phyloP scores from a whole-genome alignment of 2,113 vertebrate genomes.

The Seriola aureovittata region DNA sequence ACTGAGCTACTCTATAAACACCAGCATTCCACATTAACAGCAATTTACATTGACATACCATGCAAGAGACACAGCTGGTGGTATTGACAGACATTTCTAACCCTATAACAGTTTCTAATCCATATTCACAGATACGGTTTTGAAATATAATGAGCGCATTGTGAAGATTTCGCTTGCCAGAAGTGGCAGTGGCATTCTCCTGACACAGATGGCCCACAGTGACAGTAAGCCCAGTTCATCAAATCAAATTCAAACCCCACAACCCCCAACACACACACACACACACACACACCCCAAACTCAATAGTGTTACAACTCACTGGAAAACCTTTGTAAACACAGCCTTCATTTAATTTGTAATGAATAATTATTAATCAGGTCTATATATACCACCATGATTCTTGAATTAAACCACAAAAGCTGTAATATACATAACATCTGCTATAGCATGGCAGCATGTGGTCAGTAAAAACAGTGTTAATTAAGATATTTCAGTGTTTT shows the following conservation, averaged over 20 bases:
- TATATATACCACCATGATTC: neutral
- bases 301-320: neutral
- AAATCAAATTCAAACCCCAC: conserved; percentile 19
- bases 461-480: conserved; percentile 29
- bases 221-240: conserved; percentile 32
- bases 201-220: conserved; percentile 64
- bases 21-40: conserved; percentile 67
- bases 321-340: conserved; percentile 12
- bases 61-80: conserved; percentile 59
- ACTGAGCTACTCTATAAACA: conserved; percentile 74
- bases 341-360: neutral
- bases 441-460: neutral
- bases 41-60: conserved; percentile 60
- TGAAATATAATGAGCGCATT: conserved; percentile 69
- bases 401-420: conserved; percentile 15
- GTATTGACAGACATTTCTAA: conserved; percentile 67
- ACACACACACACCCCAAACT: conserved; percentile 22
- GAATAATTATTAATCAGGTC: conserved; percentile 3
- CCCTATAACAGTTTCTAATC: conserved; percentile 60
- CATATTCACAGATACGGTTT: conserved; percentile 62
- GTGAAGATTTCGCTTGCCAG: conserved; percentile 44
- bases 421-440: neutral
- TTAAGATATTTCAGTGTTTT: conserved; percentile 24
- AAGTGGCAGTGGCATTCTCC: conserved; percentile 42
- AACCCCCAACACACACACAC: conserved; percentile 21